Evolutionary conservation across 2,888 invertebrate genomes (phyloP).

Genomic region (Drosophila gaucha): DNA sequence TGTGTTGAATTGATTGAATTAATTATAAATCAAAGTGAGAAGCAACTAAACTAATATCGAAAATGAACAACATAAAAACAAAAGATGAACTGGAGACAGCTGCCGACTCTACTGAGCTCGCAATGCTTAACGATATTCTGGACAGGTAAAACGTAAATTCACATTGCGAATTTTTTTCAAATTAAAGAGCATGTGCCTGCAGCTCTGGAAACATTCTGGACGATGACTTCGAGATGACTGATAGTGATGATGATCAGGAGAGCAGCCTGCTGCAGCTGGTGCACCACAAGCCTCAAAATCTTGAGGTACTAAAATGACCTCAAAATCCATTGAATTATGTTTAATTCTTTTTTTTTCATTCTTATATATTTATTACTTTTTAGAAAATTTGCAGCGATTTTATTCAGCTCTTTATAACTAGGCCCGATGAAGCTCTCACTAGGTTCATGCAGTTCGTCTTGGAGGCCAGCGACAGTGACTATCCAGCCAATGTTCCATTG

Average conservation of each 20-base stretch:
- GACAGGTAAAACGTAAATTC: neutral
- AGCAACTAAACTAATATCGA: too few relatives aligned
- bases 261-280: neutral
- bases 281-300: neutral
- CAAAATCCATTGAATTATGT: neutral
- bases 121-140: rapidly evolving
- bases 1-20: too few relatives aligned
- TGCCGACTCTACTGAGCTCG: rapidly evolving
- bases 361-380: neutral
- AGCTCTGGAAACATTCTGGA: neutral
- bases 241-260: neutral
- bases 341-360: neutral
- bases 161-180: neutral
- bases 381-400: neutral
- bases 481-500: neutral
- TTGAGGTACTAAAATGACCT: neutral
- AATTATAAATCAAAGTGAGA: too few relatives aligned
- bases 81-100: neutral
- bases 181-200: too few relatives aligned
- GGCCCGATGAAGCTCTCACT: neutral
- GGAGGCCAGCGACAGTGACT: neutral
- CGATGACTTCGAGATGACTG: neutral
- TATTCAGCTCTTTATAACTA: neutral
- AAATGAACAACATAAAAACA: neutral
- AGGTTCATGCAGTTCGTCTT: constrained; percentile 2